A percentile compares a stretch with the other conserved stretches of the same genome.
Evolutionary conservation across 2,888 invertebrate genomes (phyloP).

Genomic region (Conus canariensis): DNA sequence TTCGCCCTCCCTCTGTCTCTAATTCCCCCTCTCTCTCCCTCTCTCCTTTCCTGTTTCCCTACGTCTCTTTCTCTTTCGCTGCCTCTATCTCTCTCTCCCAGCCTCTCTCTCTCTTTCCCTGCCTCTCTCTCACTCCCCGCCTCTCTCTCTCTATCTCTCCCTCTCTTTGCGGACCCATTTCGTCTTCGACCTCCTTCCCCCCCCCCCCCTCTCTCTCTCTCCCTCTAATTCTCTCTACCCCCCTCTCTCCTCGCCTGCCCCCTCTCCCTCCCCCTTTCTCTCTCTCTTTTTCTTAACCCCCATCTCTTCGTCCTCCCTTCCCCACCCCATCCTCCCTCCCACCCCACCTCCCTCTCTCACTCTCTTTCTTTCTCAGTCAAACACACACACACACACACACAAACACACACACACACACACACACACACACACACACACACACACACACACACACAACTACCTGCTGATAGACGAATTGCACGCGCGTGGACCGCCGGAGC

Average conservation of each 20-base stretch:
- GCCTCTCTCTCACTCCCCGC: no score
- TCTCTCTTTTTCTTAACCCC: neutral
- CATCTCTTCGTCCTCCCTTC: neutral
- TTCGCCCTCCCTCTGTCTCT: no score
- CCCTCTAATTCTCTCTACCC: neutral
- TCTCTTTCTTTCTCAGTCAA: neutral
- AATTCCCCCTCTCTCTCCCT: no score
- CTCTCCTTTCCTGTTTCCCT: no score
- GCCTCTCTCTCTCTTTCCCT: no score
- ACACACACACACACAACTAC: neutral
- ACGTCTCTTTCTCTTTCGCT: no score
- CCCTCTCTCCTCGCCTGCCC: neutral
- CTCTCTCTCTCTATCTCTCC: neutral
- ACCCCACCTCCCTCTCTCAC: neutral
- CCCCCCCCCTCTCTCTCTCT: neutral
- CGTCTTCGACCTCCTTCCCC: neutral
- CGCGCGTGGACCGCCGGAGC: conserved; percentile 22
- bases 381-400: neutral
- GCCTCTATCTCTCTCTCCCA: no score
- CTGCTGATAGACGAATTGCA: conserved; percentile 47
- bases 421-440: neutral
- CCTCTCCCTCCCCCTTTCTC: neutral
- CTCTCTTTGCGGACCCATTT: neutral
- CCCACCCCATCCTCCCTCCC: neutral
- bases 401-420: neutral